A percentile compares a stretch with the other conserved stretches of the same genome.
Conservation (phyloP, 2,888 invertebrate genomes). For the Xestoiulus laeticollis region DNA sequence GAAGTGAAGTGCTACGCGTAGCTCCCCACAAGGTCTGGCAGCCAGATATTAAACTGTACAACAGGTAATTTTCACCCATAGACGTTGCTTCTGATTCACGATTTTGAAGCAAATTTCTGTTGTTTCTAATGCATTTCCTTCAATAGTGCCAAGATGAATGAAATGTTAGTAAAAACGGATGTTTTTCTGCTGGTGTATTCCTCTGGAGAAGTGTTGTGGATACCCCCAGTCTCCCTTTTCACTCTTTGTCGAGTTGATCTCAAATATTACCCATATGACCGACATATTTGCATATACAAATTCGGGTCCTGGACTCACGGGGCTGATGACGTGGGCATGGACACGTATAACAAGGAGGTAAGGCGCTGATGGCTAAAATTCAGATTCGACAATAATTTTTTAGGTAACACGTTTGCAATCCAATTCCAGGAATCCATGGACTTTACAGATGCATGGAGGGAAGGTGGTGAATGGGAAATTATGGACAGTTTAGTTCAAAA, state of each 20-base stretch:
- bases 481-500: slow-evolving; percentile 79
- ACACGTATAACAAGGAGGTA: slow-evolving; percentile 49
- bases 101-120: not conserved
- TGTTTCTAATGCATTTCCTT: not conserved
- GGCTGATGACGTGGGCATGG: slow-evolving; percentile 69
- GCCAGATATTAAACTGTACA: slow-evolving; percentile 14
- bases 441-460: slow-evolving; percentile 70
- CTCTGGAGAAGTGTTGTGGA: slow-evolving; percentile 72
- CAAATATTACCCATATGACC: slow-evolving; percentile 78
- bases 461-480: slow-evolving; percentile 74
- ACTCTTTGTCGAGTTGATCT: slow-evolving; percentile 74
- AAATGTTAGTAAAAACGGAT: not conserved
- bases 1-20: not conserved
- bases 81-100: not conserved
- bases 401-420: no score
- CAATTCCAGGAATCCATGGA: slow-evolving; percentile 54
- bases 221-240: slow-evolving; percentile 74
- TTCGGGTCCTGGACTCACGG: slow-evolving; percentile 79
- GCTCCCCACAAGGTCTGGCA: not conserved
- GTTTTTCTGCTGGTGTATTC: slow-evolving; percentile 62
- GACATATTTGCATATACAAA: slow-evolving; percentile 73
- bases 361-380: no score
- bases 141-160: slow-evolving; percentile 3
- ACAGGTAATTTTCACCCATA: not conserved
- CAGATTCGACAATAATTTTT: no score